phyloP scores from a whole-genome alignment of 2,797 vertebrate genomes.

The Phoebastria nigripes region DNA sequence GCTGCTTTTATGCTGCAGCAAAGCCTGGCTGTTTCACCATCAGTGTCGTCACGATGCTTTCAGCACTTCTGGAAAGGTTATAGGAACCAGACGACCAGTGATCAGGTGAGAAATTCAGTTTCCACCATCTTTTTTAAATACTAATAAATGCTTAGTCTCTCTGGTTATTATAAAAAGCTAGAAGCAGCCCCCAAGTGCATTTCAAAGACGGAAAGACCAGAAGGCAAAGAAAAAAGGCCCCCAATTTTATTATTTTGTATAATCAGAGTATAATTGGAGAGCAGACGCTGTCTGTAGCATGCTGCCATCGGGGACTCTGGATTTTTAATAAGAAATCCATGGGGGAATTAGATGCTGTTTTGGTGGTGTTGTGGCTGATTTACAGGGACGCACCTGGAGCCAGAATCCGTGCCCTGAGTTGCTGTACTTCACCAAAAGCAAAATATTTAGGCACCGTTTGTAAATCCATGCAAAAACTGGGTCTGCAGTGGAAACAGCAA shows the following conservation, averaged over 20 bases:
- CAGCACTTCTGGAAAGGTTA: not conserved
- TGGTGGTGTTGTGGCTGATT: not conserved
- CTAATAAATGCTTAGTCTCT: not conserved
- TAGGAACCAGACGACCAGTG: not conserved
- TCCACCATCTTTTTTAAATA: conserved; percentile 12
- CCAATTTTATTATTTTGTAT: conserved; percentile 51
- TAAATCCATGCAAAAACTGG: conserved; percentile 28
- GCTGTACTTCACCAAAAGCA: not conserved
- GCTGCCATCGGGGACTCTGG: not conserved
- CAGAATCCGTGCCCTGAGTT: not conserved
- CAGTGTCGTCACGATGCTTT: accelerated
- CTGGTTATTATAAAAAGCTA: not conserved
- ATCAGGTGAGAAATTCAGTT: conserved; percentile 19
- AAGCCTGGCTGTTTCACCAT: not conserved
- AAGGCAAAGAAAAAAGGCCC: not conserved
- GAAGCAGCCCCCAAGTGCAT: not conserved
- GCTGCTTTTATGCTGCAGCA: not conserved
- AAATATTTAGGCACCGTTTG: not conserved
- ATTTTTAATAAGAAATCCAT: conserved; percentile 49
- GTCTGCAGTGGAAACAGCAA: not conserved
- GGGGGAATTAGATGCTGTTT: not conserved
- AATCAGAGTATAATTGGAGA: conserved; percentile 55
- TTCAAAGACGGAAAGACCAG: not conserved
- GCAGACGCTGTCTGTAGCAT: conserved; percentile 26
- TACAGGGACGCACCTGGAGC: conserved; percentile 24